These are phyloP conservation scores for Lithosia quadra DNA, from an alignment of 2,888 invertebrate genomes.

Conservation along the genomic window DNA sequence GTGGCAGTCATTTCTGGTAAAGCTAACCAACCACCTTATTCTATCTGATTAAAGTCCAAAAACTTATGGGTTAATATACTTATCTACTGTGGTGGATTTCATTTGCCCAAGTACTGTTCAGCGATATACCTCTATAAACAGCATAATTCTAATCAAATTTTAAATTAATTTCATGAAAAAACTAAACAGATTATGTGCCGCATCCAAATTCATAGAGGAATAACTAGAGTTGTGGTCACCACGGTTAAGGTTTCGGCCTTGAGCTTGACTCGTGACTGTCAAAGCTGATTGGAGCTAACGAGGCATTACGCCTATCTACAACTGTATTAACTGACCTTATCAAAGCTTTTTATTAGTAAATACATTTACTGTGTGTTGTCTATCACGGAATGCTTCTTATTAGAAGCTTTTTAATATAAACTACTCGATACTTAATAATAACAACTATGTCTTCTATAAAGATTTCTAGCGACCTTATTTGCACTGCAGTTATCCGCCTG, in stretches of 20 bases:
- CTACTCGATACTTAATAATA: too few species aligned
- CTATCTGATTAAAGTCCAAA: too few species aligned
- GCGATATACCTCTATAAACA: neutral
- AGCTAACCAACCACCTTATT: too few species aligned
- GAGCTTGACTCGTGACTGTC: conserved; percentile 81
- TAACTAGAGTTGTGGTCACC: conserved; percentile 55
- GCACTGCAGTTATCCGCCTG: too few species aligned
- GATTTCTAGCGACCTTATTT: too few species aligned
- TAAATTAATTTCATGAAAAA: neutral
- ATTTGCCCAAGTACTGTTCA: neutral
- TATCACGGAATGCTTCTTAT: neutral
- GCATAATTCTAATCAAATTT: neutral
- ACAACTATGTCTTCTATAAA: neutral
- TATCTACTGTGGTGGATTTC: too few species aligned
- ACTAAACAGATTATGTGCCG: neutral
- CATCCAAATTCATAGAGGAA: conserved; percentile 40
- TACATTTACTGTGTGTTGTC: neutral
- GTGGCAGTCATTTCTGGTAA: too few species aligned
- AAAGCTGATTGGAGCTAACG: conserved; percentile 57
- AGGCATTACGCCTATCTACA: conserved; percentile 55
- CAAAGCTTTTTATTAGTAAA: conserved; percentile 18
- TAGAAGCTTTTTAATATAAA: neutral
- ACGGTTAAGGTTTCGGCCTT: conserved; percentile 76
- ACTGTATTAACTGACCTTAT: conserved; percentile 50
- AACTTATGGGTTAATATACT: too few species aligned